Conservation (phyloP, 2,888 invertebrate genomes). For the Diaphora mendica region DNA sequence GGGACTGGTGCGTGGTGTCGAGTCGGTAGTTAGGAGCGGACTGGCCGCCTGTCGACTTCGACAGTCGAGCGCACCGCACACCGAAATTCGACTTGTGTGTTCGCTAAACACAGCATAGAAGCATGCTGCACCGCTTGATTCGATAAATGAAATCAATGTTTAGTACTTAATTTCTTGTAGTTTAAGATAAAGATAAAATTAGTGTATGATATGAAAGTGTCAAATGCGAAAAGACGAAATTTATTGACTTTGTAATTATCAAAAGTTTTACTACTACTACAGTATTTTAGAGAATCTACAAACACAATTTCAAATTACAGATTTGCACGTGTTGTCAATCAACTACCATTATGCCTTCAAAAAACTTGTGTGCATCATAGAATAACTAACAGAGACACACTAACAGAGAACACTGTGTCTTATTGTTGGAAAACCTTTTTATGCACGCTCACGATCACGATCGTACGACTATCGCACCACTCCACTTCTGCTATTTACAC, state of each 20-base stretch:
- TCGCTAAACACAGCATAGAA: slow-evolving; percentile 59
- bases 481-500: slow-evolving; percentile 63
- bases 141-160: slow-evolving; percentile 19
- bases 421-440: slow-evolving; percentile 55
- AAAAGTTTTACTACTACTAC: no score
- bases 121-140: slow-evolving; percentile 38
- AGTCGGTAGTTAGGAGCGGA: slow-evolving; percentile 73
- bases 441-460: slow-evolving; percentile 50
- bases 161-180: background rate
- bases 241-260: background rate
- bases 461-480: slow-evolving; percentile 76
- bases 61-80: slow-evolving; percentile 50
- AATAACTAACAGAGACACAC: slow-evolving; percentile 23
- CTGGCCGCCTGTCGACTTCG: slow-evolving; percentile 62
- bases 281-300: background rate
- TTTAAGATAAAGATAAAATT: background rate
- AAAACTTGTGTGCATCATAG: slow-evolving; percentile 27
- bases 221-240: background rate
- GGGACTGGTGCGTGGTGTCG: slow-evolving; percentile 66
- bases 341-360: slow-evolving; percentile 16
- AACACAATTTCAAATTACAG: slow-evolving; percentile 36
- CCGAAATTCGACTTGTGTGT: slow-evolving; percentile 60
- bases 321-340: slow-evolving; percentile 25
- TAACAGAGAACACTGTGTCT: slow-evolving; percentile 49
- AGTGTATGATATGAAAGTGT: background rate